Percentiles rank a stretch among this genome's conserved stretches.
These are phyloP conservation scores for Chrosomus eos DNA, from an alignment of 2,797 vertebrate genomes.

Conservation along the genomic window DNA sequence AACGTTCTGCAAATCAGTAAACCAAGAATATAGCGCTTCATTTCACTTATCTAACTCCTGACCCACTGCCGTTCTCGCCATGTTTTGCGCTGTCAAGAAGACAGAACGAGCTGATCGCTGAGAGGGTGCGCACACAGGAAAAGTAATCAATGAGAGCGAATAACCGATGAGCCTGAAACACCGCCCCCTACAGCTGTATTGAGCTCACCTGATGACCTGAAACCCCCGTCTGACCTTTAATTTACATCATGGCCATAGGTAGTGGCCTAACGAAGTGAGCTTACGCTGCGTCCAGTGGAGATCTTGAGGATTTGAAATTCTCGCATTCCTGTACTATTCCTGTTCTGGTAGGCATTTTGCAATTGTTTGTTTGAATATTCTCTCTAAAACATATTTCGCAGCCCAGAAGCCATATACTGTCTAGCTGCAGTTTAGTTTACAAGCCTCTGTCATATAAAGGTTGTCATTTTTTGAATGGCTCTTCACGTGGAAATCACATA, in stretches of 20 bases:
- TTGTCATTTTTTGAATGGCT: neutral
- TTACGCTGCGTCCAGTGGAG: neutral
- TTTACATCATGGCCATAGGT: neutral
- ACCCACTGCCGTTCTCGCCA: conserved; percentile 23
- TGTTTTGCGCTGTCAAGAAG: conserved; percentile 36
- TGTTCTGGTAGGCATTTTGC: neutral
- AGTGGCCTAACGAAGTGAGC: neutral
- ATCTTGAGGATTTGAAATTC: neutral
- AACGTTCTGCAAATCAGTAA: neutral
- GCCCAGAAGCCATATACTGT: neutral
- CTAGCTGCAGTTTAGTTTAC: neutral
- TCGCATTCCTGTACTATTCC: neutral
- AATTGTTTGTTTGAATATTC: neutral
- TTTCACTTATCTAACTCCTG: neutral
- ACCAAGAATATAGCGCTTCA: neutral
- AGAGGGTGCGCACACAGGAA: neutral
- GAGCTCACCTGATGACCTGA: conserved; percentile 10
- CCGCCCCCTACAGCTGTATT: neutral
- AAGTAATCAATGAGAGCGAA: neutral
- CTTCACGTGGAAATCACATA: neutral
- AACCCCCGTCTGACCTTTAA: neutral
- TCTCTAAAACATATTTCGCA: neutral
- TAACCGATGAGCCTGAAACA: neutral
- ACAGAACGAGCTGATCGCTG: neutral
- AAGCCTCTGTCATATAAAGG: neutral